A percentile compares a stretch with the other conserved stretches of the same genome.
Evolutionary conservation across 2,888 invertebrate genomes (phyloP).

Genomic region (Bimastos eiseni): DNA sequence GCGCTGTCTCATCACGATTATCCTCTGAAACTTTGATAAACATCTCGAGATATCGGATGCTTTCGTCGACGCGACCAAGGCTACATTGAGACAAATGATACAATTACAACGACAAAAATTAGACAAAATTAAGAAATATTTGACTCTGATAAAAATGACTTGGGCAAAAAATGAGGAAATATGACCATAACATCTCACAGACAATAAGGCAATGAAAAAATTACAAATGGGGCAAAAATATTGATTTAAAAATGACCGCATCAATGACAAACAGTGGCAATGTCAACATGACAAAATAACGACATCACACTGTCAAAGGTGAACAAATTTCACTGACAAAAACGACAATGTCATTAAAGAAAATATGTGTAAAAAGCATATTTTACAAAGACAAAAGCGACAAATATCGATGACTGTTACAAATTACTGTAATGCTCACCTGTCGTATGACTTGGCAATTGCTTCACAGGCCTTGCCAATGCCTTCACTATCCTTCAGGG

Average conservation of each 20-base stretch:
- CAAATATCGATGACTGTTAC: too few relatives aligned
- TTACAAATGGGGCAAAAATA: neutral
- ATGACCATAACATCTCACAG: neutral
- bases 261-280: neutral
- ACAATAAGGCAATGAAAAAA: neutral
- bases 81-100: constrained; percentile 45
- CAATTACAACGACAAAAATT: neutral
- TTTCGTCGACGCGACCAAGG: constrained; percentile 56
- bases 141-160: too few relatives aligned
- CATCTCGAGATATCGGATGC: constrained; percentile 58
- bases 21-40: constrained; percentile 60
- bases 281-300: neutral
- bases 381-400: neutral
- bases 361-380: too few relatives aligned
- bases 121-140: too few relatives aligned
- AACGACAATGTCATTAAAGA: neutral
- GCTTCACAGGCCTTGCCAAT: constrained; percentile 60
- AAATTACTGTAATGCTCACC: constrained; percentile 46
- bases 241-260: neutral
- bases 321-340: neutral
- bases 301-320: neutral
- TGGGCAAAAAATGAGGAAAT: neutral
- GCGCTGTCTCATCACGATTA: constrained; percentile 56
- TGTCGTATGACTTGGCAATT: constrained; percentile 59
- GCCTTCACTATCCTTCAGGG: constrained; percentile 53